These are phyloP conservation scores for Enteromius paludinosus DNA, from an alignment of 2,797 vertebrate species.

Conservation along the genomic window DNA sequence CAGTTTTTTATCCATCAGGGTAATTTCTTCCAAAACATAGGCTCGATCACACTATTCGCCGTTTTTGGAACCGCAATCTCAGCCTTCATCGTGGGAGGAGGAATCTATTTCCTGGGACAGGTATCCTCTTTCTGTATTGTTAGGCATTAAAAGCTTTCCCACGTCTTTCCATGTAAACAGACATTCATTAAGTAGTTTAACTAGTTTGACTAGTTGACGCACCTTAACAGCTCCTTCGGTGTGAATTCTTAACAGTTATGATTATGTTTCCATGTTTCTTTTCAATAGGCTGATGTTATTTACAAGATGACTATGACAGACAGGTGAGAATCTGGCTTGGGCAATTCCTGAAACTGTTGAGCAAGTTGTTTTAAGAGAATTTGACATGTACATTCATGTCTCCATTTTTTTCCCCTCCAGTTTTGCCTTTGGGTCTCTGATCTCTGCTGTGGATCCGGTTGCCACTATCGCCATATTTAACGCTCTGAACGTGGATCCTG, in stretches of 20 bases:
- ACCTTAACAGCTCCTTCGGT: background rate
- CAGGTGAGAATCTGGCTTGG: slow-evolving; percentile 81
- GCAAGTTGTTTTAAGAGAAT: background rate
- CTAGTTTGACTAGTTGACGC: background rate
- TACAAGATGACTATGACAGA: slow-evolving; percentile 99
- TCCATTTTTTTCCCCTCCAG: slow-evolving; percentile 68
- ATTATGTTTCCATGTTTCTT: slow-evolving; percentile 59
- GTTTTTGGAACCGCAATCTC: slow-evolving; percentile 96
- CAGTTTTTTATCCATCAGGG: slow-evolving; percentile 78
- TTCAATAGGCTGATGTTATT: slow-evolving; percentile 93
- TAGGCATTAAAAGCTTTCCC: background rate
- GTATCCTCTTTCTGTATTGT: slow-evolving; percentile 66
- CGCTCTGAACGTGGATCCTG: slow-evolving; percentile 96
- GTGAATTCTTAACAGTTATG: background rate
- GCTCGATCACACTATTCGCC: slow-evolving; percentile 96
- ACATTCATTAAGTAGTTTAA: background rate
- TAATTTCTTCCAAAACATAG: slow-evolving; percentile 99
- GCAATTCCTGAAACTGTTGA: too few species aligned
- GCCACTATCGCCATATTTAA: slow-evolving; percentile 99
- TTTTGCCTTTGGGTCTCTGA: slow-evolving; percentile 96
- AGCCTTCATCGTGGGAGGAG: slow-evolving; percentile 97
- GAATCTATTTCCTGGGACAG: slow-evolving; percentile 97
- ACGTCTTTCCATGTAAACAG: background rate
- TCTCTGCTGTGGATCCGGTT: slow-evolving; percentile 97
- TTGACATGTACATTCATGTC: background rate